Conservation (phyloP, 2,888 invertebrate species). For the Pilophorus perplexus region DNA sequence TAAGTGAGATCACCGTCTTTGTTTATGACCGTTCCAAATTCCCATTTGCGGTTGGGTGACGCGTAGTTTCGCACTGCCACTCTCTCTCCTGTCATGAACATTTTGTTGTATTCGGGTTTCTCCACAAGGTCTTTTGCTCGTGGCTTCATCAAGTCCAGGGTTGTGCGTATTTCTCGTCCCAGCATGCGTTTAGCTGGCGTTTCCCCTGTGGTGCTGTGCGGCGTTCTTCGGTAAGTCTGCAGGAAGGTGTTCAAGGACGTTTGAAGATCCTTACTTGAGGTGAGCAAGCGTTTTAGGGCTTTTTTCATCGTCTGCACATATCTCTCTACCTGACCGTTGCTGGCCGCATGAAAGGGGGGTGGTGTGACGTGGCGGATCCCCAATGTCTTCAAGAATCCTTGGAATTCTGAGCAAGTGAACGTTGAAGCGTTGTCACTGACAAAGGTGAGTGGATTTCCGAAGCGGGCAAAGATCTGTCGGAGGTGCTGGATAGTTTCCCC, state of each 20-base stretch:
- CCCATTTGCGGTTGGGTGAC: conserved; percentile 2
- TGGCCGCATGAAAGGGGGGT: conserved; percentile 10
- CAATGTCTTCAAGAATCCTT: not conserved
- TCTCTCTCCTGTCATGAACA: not conserved
- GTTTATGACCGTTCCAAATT: conserved; percentile 6
- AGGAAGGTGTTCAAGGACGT: not conserved
- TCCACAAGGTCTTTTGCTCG: not conserved
- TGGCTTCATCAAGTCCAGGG: not conserved
- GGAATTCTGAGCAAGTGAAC: conserved; percentile 10
- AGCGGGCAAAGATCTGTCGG: conserved; percentile 4
- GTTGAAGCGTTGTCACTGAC: conserved; percentile 14
- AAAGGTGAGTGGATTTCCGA: not conserved
- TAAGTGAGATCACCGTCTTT: not conserved
- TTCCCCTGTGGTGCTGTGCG: not conserved
- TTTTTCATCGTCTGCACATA: conserved; percentile 13
- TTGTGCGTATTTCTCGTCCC: not conserved
- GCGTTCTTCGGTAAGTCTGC: not conserved
- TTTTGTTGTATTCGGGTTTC: not conserved
- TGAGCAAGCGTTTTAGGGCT: not conserved
- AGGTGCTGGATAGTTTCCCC: not conserved
- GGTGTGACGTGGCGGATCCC: conserved; percentile 11
- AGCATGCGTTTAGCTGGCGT: not conserved
- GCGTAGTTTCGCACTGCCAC: not conserved
- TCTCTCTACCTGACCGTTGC: conserved; percentile 21
- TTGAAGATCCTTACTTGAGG: not conserved